A percentile compares a stretch with the other conserved stretches of the same genome.
These are phyloP conservation scores for Rotaria magnacalcarata DNA, from an alignment of 2,888 invertebrate species.

Conservation along the genomic window DNA sequence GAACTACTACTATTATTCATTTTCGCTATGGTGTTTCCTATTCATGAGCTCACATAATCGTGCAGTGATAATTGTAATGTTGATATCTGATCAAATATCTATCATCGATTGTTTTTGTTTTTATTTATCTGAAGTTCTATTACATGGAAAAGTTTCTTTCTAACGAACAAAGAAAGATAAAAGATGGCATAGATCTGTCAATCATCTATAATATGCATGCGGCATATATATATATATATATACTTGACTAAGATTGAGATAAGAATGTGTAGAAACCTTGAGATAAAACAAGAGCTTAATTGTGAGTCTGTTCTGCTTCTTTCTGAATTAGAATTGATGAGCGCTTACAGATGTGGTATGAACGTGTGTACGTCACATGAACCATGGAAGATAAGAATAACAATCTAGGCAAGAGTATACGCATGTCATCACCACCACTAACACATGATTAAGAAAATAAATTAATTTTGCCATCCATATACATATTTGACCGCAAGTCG, in stretches of 20 bases:
- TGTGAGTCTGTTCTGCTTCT: not conserved
- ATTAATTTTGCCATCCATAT: not conserved
- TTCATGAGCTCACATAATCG: not conserved
- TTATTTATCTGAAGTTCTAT: not conserved
- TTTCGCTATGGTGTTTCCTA: not conserved
- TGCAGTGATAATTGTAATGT: not conserved
- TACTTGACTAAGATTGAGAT: not conserved
- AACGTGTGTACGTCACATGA: not conserved
- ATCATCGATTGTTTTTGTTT: not conserved
- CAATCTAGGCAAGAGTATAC: not conserved
- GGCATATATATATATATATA: not conserved
- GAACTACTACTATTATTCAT: not conserved
- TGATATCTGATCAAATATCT: not conserved
- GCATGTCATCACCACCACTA: not conserved
- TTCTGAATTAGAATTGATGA: not conserved
- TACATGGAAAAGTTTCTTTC: not conserved
- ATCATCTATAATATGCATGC: not conserved
- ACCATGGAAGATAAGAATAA: not conserved
- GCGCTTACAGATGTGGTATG: not conserved
- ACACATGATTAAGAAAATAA: conserved; percentile 8
- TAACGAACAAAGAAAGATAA: not conserved
- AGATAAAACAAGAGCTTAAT: conserved; percentile 1
- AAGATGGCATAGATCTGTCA: not conserved
- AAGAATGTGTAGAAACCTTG: not conserved
- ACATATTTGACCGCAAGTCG: not conserved